These are phyloP conservation scores for Hanleya hanleyi DNA, from an alignment of 2,888 invertebrate genomes.

Conservation along the genomic window DNA sequence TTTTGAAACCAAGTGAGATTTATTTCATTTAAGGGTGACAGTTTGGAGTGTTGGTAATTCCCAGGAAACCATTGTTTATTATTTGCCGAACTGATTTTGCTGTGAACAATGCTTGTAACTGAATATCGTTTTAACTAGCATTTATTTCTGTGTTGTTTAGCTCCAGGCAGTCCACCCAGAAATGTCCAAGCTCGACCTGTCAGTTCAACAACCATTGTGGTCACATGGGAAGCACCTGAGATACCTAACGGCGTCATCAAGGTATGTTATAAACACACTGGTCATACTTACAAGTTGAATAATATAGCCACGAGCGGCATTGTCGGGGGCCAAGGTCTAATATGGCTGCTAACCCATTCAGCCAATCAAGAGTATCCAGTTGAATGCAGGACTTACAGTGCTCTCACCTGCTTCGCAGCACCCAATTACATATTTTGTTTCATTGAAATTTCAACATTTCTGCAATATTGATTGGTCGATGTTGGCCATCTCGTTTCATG, in stretches of 20 bases:
- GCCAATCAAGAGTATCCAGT: no score
- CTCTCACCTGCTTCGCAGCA: no score
- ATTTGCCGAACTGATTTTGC: neutral
- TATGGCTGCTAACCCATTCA: no score
- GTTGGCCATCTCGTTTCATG: no score
- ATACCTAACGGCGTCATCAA: conserved; percentile 98
- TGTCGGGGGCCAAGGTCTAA: no score
- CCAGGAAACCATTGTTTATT: neutral
- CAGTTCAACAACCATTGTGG: conserved; percentile 96
- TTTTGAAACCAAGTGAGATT: no score
- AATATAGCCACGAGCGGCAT: no score
- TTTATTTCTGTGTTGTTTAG: conserved; percentile 76
- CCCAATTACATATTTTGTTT: no score
- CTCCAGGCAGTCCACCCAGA: conserved; percentile 95
- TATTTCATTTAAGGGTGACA: neutral
- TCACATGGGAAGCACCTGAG: conserved; percentile 98
- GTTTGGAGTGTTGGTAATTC: neutral
- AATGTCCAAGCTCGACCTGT: conserved; percentile 95
- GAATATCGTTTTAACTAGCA: neutral
- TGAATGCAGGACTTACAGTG: no score
- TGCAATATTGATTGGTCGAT: no score
- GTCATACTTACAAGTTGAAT: no score
- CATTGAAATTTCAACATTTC: no score
- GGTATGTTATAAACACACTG: conserved; percentile 78
- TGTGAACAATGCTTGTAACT: neutral